Percentiles rank a stretch among this genome's conserved stretches.
Conservation (phyloP, 2,888 invertebrate species). For the Stegophylla sp. region DNA sequence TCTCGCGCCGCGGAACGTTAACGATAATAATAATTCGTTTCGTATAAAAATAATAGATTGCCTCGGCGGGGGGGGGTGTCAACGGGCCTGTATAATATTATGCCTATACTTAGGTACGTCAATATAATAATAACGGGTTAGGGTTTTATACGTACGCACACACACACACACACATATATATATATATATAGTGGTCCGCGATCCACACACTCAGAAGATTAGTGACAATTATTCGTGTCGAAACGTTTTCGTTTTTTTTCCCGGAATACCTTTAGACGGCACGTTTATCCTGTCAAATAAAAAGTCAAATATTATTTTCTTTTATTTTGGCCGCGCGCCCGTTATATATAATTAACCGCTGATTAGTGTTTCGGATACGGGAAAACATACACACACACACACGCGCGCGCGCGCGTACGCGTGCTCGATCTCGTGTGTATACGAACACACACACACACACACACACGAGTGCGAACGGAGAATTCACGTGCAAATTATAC, state of each 20-base stretch:
- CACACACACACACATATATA: no score
- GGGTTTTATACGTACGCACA: no score
- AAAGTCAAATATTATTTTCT: conserved; percentile 50
- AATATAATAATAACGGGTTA: no score
- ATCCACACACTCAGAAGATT: conserved; percentile 33
- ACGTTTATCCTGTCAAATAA: conserved; percentile 30
- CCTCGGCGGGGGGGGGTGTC: no score
- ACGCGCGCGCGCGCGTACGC: not conserved
- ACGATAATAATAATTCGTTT: no score
- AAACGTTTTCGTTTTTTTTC: not conserved
- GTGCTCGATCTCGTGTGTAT: not conserved
- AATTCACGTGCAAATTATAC: conserved; percentile 17
- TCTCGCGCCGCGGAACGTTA: no score
- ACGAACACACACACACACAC: conserved; percentile 9
- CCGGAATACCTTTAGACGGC: not conserved
- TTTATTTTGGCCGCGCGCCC: not conserved
- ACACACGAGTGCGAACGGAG: no score
- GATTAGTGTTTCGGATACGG: conserved; percentile 47
- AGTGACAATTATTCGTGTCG: conserved; percentile 38
- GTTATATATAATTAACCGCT: conserved; percentile 36
- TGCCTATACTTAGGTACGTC: no score
- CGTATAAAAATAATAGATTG: no score
- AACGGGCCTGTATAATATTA: no score
- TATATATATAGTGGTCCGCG: not conserved
- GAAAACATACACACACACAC: not conserved